Conservation (phyloP, 2,113 vertebrate species). For the Lepisosteus oculatus region DNA sequence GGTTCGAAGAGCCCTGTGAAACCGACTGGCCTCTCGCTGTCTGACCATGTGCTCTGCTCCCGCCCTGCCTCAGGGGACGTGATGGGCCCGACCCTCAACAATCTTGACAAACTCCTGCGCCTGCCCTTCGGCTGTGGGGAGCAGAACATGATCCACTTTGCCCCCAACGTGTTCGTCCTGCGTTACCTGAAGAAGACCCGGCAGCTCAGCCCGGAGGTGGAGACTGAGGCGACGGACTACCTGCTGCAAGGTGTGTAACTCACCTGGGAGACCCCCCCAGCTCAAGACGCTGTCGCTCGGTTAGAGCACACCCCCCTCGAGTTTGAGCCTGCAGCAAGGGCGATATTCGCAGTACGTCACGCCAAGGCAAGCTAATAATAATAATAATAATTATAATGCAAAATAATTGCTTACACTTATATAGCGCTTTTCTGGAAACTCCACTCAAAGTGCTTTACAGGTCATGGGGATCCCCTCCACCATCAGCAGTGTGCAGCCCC, state of each 20-base stretch:
- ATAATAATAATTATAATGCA: too few species aligned
- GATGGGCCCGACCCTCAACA: slow-evolving; percentile 88
- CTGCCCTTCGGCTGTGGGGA: slow-evolving; percentile 89
- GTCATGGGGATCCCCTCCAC: too few species aligned
- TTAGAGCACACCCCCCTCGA: too few species aligned
- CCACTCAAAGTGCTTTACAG: too few species aligned
- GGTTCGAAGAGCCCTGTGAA: not conserved
- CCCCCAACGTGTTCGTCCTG: slow-evolving; percentile 88
- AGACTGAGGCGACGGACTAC: slow-evolving; percentile 83
- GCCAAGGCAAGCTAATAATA: too few species aligned
- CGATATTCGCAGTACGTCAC: too few species aligned
- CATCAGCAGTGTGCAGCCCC: too few species aligned
- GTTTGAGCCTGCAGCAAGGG: too few species aligned
- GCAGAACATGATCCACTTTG: slow-evolving; percentile 96
- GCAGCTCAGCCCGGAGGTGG: slow-evolving; percentile 80
- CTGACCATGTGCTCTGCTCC: not conserved
- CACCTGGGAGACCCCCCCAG: too few species aligned
- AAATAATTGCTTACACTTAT: too few species aligned
- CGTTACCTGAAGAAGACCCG: slow-evolving; percentile 89
- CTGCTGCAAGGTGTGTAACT: slow-evolving; percentile 68
- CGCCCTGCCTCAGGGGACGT: slow-evolving; percentile 75
- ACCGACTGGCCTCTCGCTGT: not conserved
- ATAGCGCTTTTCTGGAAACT: too few species aligned
- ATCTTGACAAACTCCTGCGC: slow-evolving; percentile 81
- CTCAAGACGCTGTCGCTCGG: too few species aligned